Conservation (phyloP, 2,888 invertebrate genomes). For the Microchrysa polita region DNA sequence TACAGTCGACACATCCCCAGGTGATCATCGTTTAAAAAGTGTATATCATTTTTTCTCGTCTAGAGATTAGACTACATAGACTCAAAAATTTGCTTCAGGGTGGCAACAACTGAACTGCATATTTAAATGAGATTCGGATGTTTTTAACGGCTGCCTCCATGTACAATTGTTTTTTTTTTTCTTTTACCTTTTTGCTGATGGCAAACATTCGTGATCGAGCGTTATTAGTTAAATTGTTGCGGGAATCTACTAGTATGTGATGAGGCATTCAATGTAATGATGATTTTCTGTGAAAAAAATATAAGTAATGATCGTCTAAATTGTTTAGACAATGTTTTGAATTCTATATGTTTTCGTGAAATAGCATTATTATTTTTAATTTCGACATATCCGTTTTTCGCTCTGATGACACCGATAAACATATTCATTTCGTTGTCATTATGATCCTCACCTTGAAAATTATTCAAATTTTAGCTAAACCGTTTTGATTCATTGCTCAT, state of each 20-base stretch:
- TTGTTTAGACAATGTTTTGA: not conserved
- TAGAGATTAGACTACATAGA: no score
- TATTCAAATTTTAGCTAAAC: not conserved
- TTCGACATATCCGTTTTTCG: not conserved
- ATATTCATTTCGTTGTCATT: not conserved
- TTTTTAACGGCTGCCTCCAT: not conserved
- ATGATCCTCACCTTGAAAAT: slow-evolving; percentile 14
- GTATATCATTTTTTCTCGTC: no score
- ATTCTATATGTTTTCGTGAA: not conserved
- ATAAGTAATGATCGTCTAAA: not conserved
- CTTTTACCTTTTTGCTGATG: not conserved
- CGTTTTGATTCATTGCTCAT: not conserved
- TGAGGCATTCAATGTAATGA: not conserved
- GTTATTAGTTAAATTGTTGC: slow-evolving; percentile 28
- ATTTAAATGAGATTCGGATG: not conserved
- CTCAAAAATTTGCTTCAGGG: slow-evolving; percentile 34
- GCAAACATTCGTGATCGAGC: slow-evolving; percentile 23
- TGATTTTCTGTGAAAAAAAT: not conserved
- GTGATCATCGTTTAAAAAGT: slow-evolving; percentile 30
- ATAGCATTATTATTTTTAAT: not conserved
- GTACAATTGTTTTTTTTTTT: not conserved
- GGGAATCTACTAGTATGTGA: not conserved
- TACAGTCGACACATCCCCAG: slow-evolving; percentile 36
- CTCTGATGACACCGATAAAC: not conserved
- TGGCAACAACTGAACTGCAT: slow-evolving; percentile 1